Conservation (phyloP, 2,888 invertebrate genomes). For the Rotaria magnacalcarata region DNA sequence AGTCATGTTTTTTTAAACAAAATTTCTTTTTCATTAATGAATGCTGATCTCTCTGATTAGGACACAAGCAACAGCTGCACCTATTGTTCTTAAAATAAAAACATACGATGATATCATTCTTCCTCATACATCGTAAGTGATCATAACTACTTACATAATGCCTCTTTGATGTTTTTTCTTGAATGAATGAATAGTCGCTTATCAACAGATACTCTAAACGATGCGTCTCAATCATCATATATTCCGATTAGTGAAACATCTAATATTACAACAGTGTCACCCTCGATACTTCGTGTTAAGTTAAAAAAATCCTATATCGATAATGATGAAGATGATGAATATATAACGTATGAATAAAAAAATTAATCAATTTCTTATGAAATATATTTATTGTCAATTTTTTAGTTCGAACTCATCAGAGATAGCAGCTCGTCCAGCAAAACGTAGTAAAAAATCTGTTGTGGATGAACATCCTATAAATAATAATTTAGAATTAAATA, state of each 20-base stretch:
- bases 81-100: conserved; percentile 31
- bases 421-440: background rate
- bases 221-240: background rate
- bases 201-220: background rate
- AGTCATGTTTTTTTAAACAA: too few relatives aligned
- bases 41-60: background rate
- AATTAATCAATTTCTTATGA: background rate
- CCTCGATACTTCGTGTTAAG: background rate
- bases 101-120: background rate
- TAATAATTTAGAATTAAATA: background rate
- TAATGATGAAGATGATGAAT: conserved; percentile 1
- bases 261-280: background rate
- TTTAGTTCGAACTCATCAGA: background rate
- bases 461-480: background rate
- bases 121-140: conserved; percentile 1
- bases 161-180: background rate
- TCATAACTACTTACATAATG: background rate
- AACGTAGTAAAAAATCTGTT: conserved; percentile 29
- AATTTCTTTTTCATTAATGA: too few relatives aligned
- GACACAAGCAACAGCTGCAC: background rate
- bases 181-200: background rate
- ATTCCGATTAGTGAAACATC: background rate
- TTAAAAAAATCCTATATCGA: background rate
- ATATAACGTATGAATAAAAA: background rate
- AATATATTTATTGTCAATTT: background rate